Conservation (phyloP, 2,113 vertebrate genomes). For the Eublepharis macularius region DNA sequence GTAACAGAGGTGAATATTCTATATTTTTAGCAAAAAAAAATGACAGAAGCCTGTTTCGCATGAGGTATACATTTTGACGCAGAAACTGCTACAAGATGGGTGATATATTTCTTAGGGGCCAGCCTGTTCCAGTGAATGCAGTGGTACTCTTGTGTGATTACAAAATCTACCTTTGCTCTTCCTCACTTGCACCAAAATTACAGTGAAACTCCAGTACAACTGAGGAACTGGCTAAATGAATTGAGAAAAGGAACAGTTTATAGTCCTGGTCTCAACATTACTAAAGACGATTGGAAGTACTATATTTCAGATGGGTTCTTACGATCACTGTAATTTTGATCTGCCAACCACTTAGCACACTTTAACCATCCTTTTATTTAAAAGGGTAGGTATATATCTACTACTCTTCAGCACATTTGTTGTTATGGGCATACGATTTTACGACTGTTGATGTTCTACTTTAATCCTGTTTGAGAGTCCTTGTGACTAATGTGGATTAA, state of each 20-base stretch:
- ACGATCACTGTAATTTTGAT: neutral
- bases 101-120: neutral
- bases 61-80: neutral
- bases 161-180: no score
- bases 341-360: neutral
- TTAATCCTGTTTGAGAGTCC: neutral
- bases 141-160: neutral
- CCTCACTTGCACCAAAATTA: neutral
- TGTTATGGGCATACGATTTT: neutral
- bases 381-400: neutral
- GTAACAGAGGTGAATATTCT: conserved; percentile 93
- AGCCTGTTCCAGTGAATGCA: neutral
- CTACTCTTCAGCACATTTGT: neutral
- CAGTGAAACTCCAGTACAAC: neutral
- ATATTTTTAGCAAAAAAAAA: neutral
- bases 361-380: neutral
- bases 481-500: neutral
- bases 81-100: neutral
- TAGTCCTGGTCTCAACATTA: neutral
- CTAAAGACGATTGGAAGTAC: neutral
- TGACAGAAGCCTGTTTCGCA: neutral
- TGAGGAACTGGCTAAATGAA: neutral
- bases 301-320: neutral
- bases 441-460: neutral
- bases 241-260: neutral